A percentile compares a stretch with the other conserved stretches of the same genome.
Evolutionary conservation across 2,888 invertebrate genomes (phyloP).

Genomic region (Anaspis maculata): DNA sequence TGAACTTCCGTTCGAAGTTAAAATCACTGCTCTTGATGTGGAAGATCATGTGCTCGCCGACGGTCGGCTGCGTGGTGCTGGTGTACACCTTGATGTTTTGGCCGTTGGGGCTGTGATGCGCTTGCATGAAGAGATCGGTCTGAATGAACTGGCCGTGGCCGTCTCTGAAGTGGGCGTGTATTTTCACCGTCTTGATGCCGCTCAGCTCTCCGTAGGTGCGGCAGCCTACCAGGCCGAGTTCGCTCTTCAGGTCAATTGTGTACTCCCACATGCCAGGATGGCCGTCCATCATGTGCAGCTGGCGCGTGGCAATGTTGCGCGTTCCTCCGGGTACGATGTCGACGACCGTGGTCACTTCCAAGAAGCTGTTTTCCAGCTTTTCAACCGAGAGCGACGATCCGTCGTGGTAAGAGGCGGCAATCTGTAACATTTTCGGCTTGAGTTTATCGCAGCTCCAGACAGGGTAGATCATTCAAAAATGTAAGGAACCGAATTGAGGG

Average conservation of each 20-base stretch:
- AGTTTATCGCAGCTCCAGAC: no score
- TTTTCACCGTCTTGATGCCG: not conserved
- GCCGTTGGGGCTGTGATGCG: conserved; percentile 74
- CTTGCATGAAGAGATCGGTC: conserved; percentile 61
- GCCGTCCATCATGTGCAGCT: conserved; percentile 56
- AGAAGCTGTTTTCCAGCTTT: conserved; percentile 54
- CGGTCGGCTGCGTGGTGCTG: conserved; percentile 71
- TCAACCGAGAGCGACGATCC: conserved; percentile 67
- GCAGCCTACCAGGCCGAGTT: conserved; percentile 44
- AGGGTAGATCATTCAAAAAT: no score
- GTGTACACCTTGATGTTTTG: conserved; percentile 81
- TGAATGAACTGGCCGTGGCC: conserved; percentile 56
- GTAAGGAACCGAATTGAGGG: no score
- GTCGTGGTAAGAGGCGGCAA: conserved; percentile 86
- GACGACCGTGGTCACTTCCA: conserved; percentile 61
- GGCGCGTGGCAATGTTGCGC: conserved; percentile 52
- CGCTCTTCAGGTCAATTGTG: conserved; percentile 64
- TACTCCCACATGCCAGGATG: conserved; percentile 75
- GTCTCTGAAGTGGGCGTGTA: conserved; percentile 8
- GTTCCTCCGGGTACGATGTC: conserved; percentile 56
- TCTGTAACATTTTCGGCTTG: no score
- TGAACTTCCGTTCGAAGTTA: conserved; percentile 85
- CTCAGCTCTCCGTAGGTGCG: not conserved
- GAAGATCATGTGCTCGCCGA: conserved; percentile 90
- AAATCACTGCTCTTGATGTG: conserved; percentile 87